phyloP scores from a whole-genome alignment of 2,113 vertebrate species.

The Strix uralensis region DNA sequence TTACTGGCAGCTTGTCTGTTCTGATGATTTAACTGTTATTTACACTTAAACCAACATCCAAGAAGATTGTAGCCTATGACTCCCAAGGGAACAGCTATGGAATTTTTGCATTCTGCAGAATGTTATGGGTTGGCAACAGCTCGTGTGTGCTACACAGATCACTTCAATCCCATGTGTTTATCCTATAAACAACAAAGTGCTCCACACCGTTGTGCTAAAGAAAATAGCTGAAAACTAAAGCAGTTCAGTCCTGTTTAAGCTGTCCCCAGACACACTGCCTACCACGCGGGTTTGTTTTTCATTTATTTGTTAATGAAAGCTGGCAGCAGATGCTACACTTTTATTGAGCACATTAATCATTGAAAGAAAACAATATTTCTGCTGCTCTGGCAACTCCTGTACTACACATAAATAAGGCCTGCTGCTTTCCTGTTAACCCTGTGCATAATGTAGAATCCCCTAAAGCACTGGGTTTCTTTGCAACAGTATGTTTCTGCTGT shows the following conservation, averaged over 20 bases:
- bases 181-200: conserved; percentile 78
- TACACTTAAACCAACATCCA: conserved; percentile 43
- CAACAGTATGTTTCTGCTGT: not conserved
- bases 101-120: conserved; percentile 39
- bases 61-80: not conserved
- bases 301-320: conserved; percentile 76
- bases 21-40: conserved; percentile 54
- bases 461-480: not conserved
- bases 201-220: conserved; percentile 70
- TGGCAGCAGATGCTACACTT: conserved; percentile 55
- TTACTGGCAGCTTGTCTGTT: conserved; percentile 14
- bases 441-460: not conserved
- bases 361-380: conserved; percentile 56
- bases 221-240: conserved; percentile 69
- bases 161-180: conserved; percentile 74
- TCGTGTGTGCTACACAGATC: conserved; percentile 58
- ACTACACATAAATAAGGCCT: conserved; percentile 2
- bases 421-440: conserved; percentile 29
- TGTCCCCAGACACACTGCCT: conserved; percentile 70
- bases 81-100: conserved; percentile 29
- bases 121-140: conserved; percentile 73
- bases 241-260: conserved; percentile 78
- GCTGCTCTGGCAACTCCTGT: conserved; percentile 39
- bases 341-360: conserved; percentile 58
- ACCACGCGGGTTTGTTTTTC: conserved; percentile 70